Evolutionary conservation across 2,888 invertebrate genomes (phyloP), one percentile per base, ranked within the genome.

Genomic region (Linnaemya vulpina): DNA sequence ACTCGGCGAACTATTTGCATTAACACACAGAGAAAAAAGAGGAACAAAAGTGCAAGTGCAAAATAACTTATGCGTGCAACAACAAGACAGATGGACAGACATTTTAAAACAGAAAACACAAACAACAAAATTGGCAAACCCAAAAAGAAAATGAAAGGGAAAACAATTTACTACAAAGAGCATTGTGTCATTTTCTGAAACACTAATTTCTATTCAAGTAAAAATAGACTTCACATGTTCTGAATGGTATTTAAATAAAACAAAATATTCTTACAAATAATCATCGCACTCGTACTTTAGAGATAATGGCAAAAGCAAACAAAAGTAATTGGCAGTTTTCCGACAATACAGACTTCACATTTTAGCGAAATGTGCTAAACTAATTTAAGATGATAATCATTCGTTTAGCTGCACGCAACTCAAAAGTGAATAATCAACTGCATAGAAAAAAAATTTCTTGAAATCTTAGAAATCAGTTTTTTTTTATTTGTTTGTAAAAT

Each of bases 301-400:
- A 74, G 13, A 62, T 25, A 65, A 58, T 30, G 11, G 9, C 43
- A 49, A n/a, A 73, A 55, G 49, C 58, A 81, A 73, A 67, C 49
- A 51, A 75, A 40, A 67, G 78, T 78, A 81, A 85, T 82, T 77
- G 82, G 78, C 82, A 78, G 74, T 75, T 63, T 78, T 70, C 17
- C 49, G 68, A 17, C 51, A 13, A 43, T 55, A 68, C 5, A 15
- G 3, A 7, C n/a, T 15, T 11, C 13, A 80, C 2, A 30, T 5
- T 3, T 30, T 2, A 2, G 30, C 20, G 60, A 49, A 79, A 84
- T 65, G 75, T 79, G 83, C 49, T 79, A 84, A 84, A 79, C 70
- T 75, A 62, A 55, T 71, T 78, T 43, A 17, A 68, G 68, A 70
- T 63, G 35, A 65, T 58, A 38, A 40, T 58, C 55, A 49, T 22